Percentiles rank a stretch among this genome's conserved stretches.
phyloP scores from a whole-genome alignment of 2,113 vertebrate genomes.

The Tachysurus vachellii region DNA sequence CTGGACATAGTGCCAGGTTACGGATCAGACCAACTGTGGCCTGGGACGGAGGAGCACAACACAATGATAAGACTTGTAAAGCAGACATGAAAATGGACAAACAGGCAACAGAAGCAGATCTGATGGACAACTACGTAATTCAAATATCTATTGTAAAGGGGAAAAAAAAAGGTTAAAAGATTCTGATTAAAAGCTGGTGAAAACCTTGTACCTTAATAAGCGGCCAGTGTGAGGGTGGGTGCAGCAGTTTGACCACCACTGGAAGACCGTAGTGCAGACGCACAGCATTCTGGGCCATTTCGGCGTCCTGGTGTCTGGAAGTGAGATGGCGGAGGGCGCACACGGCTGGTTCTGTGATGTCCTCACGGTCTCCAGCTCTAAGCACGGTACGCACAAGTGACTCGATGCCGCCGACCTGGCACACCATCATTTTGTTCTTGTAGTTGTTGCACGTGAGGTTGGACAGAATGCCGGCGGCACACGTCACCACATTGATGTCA shows the following conservation, averaged over 20 bases:
- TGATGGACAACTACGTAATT: not conserved
- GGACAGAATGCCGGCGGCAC: conserved; percentile 95
- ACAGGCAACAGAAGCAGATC: not conserved
- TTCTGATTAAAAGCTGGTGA: not conserved
- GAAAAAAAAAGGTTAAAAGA: too few species aligned
- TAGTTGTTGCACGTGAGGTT: conserved; percentile 99
- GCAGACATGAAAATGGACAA: too few species aligned
- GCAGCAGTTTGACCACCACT: conserved; percentile 95
- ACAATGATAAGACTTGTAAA: not conserved
- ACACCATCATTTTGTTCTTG: conserved; percentile 99
- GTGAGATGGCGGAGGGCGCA: conserved; percentile 96
- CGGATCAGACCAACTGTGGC: conserved; percentile 96
- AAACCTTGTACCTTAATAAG: conserved; percentile 86
- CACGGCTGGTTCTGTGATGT: conserved; percentile 97
- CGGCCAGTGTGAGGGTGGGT: conserved; percentile 97
- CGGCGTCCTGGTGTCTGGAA: conserved; percentile 95
- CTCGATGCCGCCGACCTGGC: conserved; percentile 94
- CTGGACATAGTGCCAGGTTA: conserved; percentile 94
- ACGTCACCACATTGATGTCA: conserved; percentile 98
- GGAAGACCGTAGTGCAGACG: conserved; percentile 96
- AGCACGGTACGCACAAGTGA: conserved; percentile 96
- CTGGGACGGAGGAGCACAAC: conserved; percentile 61
- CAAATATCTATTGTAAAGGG: too few species aligned
- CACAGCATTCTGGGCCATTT: conserved; percentile 98
- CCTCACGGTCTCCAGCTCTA: conserved; percentile 93